These are phyloP conservation scores for Stictonetta naevosa DNA, from an alignment of 2,113 vertebrate genomes.

Conservation along the genomic window DNA sequence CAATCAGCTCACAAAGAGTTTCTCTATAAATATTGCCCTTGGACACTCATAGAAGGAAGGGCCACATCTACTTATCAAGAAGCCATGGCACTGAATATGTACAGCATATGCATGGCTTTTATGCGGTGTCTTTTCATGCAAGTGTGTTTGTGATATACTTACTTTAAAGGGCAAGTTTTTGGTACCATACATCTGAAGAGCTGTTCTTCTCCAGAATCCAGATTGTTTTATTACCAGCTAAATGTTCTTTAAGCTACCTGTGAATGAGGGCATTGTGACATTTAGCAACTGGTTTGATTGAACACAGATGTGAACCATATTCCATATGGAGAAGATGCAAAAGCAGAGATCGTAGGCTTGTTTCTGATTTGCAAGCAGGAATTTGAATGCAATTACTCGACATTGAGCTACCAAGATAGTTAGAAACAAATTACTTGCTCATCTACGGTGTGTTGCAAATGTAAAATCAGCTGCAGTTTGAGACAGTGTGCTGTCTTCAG, in stretches of 20 bases:
- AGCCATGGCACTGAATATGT: background rate
- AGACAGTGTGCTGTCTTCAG: background rate
- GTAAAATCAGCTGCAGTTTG: background rate
- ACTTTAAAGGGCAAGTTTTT: constrained; percentile 44
- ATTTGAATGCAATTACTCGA: constrained; percentile 17
- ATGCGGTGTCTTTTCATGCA: background rate
- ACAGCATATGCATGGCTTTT: background rate
- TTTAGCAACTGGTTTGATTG: constrained; percentile 76
- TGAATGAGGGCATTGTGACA: constrained; percentile 82
- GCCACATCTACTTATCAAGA: constrained; percentile 17
- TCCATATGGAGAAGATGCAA: constrained; percentile 68
- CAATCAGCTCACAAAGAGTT: constrained; percentile 56
- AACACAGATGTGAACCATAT: constrained; percentile 77
- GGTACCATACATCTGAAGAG: constrained; percentile 55
- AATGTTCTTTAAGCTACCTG: constrained; percentile 78
- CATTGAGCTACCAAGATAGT: background rate
- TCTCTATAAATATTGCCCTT: constrained; percentile 40
- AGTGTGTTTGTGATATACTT: constrained; percentile 36
- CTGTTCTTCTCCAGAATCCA: constrained; percentile 52
- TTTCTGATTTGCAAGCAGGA: constrained; percentile 56
- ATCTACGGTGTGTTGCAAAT: background rate
- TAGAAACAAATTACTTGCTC: background rate
- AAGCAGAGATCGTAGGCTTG: constrained; percentile 16
- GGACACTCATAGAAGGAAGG: background rate
- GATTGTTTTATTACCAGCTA: constrained; percentile 80